A percentile compares a stretch with the other conserved stretches of the same genome.
Conservation (phyloP, 2,888 invertebrate species). For the Cosmia pyralina region DNA sequence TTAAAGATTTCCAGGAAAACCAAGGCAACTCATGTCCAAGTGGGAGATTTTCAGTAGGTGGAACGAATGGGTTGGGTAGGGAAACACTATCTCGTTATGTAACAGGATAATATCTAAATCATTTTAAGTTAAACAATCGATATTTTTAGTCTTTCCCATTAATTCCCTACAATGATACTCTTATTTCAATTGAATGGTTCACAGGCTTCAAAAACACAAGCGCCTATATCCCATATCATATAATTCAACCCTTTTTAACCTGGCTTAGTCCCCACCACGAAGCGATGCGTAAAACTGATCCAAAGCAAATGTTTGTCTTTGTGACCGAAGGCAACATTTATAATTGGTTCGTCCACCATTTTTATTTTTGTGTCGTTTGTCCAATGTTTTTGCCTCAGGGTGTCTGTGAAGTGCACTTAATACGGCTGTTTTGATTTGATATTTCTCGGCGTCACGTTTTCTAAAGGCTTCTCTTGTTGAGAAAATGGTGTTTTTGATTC, state of each 20-base stretch:
- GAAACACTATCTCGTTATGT: no score
- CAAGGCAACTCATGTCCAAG: no score
- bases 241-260: conserved; percentile 30
- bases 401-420: conserved; percentile 31
- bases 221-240: neutral
- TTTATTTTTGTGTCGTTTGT: conserved; percentile 59
- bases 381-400: conserved; percentile 49
- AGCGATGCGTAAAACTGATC: conserved; percentile 57
- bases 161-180: neutral
- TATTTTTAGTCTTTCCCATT: neutral
- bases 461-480: neutral
- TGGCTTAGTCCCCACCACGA: conserved; percentile 28
- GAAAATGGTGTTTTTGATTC: neutral
- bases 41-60: no score
- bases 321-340: conserved; percentile 58
- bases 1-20: no score
- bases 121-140: neutral
- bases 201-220: conserved; percentile 1
- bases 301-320: conserved; percentile 64
- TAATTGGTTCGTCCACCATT: conserved; percentile 67
- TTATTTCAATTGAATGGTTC: neutral
- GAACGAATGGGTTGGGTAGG: no score
- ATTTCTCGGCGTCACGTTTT: neutral
- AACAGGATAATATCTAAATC: neutral
- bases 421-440: conserved; percentile 34